Percentiles rank a stretch among this genome's conserved stretches.
Evolutionary conservation across 1,140 invertebrate species (phyloP).

Genomic region (Cylas formicarius): DNA sequence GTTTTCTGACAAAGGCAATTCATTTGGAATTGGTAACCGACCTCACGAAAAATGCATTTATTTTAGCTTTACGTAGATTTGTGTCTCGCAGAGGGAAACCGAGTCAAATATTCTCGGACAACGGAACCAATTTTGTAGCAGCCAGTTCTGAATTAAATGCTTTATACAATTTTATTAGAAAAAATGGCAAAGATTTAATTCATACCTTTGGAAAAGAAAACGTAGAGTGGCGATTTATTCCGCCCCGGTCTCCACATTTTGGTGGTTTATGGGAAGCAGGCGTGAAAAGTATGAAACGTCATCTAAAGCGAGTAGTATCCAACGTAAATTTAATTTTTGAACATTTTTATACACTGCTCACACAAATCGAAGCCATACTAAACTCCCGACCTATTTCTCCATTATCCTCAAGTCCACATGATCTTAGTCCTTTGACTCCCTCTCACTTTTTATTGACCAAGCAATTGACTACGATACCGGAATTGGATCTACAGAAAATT

Average conservation of each 20-base stretch:
- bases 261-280: slow-evolving; percentile 4
- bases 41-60: slow-evolving; percentile 30
- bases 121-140: neutral
- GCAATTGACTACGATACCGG: neutral
- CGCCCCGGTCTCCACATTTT: slow-evolving; percentile 1
- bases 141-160: neutral
- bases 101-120: slow-evolving; percentile 8
- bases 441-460: slow-evolving; percentile 5
- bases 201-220: too few relatives aligned
- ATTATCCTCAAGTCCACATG: neutral
- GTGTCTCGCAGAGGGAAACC: slow-evolving; percentile 22
- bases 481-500: neutral
- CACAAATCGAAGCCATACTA: slow-evolving; percentile 4
- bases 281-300: slow-evolving; percentile 5
- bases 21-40: slow-evolving; percentile 35
- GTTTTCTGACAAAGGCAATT: slow-evolving; percentile 22
- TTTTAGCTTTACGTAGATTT: slow-evolving; percentile 30
- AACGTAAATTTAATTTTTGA: slow-evolving; percentile 1
- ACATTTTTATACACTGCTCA: neutral
- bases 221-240: slow-evolving; percentile 1
- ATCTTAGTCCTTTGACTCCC: slow-evolving; percentile 1
- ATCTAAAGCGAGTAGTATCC: slow-evolving; percentile 10
- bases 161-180: too few relatives aligned
- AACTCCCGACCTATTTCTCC: neutral
- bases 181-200: too few relatives aligned